Evolutionary conservation across 2,797 vertebrate genomes (phyloP), one percentile per base, ranked within the genome.

Genomic region (Pseudochirops cupreus): DNA sequence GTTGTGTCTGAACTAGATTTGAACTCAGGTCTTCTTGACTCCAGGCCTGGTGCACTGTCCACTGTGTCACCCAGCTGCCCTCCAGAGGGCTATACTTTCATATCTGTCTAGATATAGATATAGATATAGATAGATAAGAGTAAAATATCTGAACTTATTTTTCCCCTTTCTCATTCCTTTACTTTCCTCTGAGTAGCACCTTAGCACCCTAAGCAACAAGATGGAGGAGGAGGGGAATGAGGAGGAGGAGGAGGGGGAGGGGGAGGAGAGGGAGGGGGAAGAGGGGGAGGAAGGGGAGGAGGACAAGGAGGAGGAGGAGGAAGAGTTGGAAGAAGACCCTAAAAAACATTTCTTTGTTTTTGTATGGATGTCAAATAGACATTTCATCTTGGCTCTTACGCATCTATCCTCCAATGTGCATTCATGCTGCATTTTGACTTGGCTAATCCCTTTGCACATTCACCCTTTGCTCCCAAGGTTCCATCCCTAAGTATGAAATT

Each of bases 131-230:
- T 3, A 74, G 16, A 54, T 82, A 53, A 95, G 92, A 95, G 56
- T 56, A 82, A 94, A 95, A 56, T 91, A 67, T 50, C 94, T 89
- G 55, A 59, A 92, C 91, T n/a, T 54, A 59, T 12, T 93, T 94
- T 54, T 82, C 24, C 67, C 56, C 93, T 91, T 91, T 95, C 54
- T 57, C 95, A 87, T 90, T 94, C 87, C 87, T 90, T 62, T 95
- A 82, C 3, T 82, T 82, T 46, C 9, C 39, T 21, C 26, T 91
- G 94, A 52, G 57, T 87, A 82, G 74, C 52, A 90, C 87, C 67
- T 87, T 55, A 58, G 91, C 14, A 67, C 54, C 74, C 50, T 91
- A 94, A 96, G 58, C 56, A 95, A 50, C 91, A 91, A 91, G 62
- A 95, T 74, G 1, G 28, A 58, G 13, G 13, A 33, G 10, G 16